These are phyloP conservation scores for Galagoides demidoff DNA, from an alignment of 2,797 vertebrate species.

Conservation along the genomic window DNA sequence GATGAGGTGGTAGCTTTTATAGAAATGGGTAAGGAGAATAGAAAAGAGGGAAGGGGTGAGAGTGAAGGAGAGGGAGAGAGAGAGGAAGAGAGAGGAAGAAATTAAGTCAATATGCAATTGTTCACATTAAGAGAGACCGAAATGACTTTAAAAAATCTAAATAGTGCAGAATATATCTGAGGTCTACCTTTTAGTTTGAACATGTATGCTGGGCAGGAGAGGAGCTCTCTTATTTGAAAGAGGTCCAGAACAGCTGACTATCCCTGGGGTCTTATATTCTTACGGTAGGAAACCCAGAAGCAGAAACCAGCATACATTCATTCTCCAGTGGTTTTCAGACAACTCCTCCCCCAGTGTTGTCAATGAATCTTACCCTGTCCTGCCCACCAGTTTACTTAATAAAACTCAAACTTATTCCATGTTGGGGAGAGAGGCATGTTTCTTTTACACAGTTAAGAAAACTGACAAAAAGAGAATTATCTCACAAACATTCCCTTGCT, in stretches of 20 bases:
- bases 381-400: neutral
- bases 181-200: slow-evolving; percentile 47
- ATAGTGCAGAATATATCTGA: slow-evolving; percentile 56
- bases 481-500: neutral
- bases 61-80: neutral
- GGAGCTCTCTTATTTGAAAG: slow-evolving; percentile 45
- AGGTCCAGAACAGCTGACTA: neutral
- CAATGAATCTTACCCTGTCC: neutral
- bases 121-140: slow-evolving; percentile 70
- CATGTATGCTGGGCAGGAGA: neutral
- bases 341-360: neutral
- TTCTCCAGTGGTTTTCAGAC: neutral
- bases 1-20: slow-evolving; percentile 74
- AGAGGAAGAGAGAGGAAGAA: slow-evolving; percentile 58
- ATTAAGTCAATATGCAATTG: slow-evolving; percentile 76
- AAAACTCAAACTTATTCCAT: slow-evolving; percentile 5
- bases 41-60: neutral
- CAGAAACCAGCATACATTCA: slow-evolving; percentile 5
- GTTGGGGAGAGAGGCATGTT: neutral
- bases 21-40: neutral
- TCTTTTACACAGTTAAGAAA: neutral
- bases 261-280: neutral
- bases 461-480: neutral
- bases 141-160: slow-evolving; percentile 56
- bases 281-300: neutral